Percentiles rank a stretch among this genome's conserved stretches.
phyloP scores from a whole-genome alignment of 2,797 vertebrate species.

The Pseudochirops corinnae region DNA sequence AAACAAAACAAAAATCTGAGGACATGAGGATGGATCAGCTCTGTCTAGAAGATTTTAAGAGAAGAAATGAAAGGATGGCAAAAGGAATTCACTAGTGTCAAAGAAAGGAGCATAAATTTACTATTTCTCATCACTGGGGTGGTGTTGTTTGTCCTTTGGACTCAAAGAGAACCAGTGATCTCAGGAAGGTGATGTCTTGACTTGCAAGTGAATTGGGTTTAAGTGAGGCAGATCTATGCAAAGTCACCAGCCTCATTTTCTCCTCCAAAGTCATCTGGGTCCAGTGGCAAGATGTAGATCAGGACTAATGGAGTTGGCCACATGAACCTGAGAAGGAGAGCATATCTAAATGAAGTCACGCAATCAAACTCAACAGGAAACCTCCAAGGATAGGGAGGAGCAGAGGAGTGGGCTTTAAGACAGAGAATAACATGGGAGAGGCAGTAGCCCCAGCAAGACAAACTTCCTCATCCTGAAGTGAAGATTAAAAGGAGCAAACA shows the following conservation, averaged over 20 bases:
- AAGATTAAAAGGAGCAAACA: background rate
- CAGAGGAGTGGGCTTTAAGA: background rate
- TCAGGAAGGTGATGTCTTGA: background rate
- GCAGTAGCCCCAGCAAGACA: background rate
- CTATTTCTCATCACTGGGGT: background rate
- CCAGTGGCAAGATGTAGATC: background rate
- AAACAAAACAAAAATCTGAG: background rate
- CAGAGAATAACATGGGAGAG: background rate
- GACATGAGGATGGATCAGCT: background rate
- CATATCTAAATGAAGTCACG: background rate
- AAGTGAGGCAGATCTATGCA: background rate
- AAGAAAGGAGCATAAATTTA: background rate
- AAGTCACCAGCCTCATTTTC: background rate
- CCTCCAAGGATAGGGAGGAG: background rate
- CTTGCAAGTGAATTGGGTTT: background rate
- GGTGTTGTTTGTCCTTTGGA: background rate
- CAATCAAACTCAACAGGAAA: background rate
- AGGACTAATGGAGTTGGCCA: no score
- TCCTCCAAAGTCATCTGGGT: background rate
- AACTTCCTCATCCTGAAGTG: background rate
- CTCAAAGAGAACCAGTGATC: background rate
- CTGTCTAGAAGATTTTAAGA: background rate
- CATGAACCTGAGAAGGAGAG: background rate
- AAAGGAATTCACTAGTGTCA: background rate
- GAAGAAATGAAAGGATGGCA: background rate